Base-by-base conservation (phyloP, 2,797 vertebrate genomes). In the Chrysocyon brachyurus region DNA sequence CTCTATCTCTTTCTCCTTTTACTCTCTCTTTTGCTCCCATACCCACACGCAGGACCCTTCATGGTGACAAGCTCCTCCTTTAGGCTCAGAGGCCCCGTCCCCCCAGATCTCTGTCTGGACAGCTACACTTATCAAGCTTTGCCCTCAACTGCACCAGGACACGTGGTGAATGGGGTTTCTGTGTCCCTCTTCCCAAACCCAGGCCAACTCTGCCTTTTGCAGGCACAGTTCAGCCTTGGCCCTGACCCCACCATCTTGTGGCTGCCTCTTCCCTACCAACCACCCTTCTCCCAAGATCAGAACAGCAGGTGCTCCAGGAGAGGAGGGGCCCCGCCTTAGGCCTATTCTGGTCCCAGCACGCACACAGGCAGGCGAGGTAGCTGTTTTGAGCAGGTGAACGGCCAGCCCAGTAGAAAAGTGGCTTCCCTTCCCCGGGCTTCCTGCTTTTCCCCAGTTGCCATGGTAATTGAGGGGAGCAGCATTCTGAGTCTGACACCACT, bases 381-480 rank as follows among this genome's bases (percentile, higher is more conserved):
- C 90, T 72, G 46, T 82, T 95, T 70, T 0, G 6, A 93, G 79
- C 96, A 95, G 98, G 98, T 98, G 97, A 99, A 96, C 77, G 63
- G 66, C 59, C 0, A 94, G 63, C 93, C 97, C 97, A 57, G 72
- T 49, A 78, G 75, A 94, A 84, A 33, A 96, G 91, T 87, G 73
- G 94, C 88, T 93, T 96, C 93, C 78, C 87, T 95, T 91, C 92
- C 93, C 75, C 92, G 87, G 92, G 95, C 96, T 96, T 97, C 93
- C 95, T 96, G 97, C 77, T 98, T 98, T 95, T 98, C 95, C 97
- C 97, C 96, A 97, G 99, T 99, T 99, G 98, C 98, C 98, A 99
- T 99, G 98, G 99, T 98, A 98, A 99, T 99, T 87, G 94, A 98
- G 96, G 97, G 95, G 98, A 97, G 88, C 97, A 73, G 68, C 87